A percentile compares a stretch with the other conserved stretches of the same genome.
Conservation (phyloP, 2,888 invertebrate genomes). For the Ametastegia equiseti region DNA sequence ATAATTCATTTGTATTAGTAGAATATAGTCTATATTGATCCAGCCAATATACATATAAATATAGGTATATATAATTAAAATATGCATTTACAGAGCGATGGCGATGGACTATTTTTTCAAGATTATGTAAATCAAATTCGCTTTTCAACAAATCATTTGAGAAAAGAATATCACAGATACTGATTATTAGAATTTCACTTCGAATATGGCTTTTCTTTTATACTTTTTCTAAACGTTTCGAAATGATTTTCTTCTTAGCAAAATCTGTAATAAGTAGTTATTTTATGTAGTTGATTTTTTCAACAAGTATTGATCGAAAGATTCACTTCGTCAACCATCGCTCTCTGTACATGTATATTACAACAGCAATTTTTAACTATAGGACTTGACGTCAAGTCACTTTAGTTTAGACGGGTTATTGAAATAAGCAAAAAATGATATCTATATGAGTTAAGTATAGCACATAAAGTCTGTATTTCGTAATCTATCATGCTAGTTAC, state of each 20-base stretch:
- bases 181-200: background rate
- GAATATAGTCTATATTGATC: constrained; percentile 44
- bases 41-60: constrained; percentile 41
- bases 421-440: constrained; percentile 30
- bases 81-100: constrained; percentile 30
- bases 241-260: background rate
- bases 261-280: constrained; percentile 47
- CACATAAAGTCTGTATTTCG: constrained; percentile 47
- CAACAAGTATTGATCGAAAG: background rate
- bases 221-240: background rate
- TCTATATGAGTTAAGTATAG: constrained; percentile 43
- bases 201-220: background rate
- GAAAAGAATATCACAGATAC: background rate
- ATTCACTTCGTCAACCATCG: background rate
- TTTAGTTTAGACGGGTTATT: constrained; percentile 43
- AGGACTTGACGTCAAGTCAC: constrained; percentile 47
- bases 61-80: constrained; percentile 25
- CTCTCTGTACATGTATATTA: constrained; percentile 38
- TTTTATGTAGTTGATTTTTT: constrained; percentile 54
- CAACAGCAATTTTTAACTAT: constrained; percentile 47
- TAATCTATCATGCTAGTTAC: constrained; percentile 47
- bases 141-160: background rate
- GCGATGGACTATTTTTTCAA: background rate
- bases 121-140: too few relatives aligned
- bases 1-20: constrained; percentile 42